Conservation (phyloP, 2,888 invertebrate species). For the Melinaea menophilus region DNA sequence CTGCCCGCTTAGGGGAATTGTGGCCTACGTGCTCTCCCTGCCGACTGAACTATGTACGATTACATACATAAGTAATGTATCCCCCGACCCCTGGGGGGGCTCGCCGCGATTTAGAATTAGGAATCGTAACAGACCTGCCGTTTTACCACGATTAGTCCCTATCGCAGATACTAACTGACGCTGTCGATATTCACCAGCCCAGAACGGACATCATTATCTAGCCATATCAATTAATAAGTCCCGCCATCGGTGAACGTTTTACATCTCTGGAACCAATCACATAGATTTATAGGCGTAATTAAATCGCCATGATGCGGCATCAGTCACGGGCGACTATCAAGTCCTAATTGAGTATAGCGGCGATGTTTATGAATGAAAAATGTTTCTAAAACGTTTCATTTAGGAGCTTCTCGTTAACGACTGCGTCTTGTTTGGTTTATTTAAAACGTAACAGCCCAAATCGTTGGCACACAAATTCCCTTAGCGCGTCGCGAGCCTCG, state of each 20-base stretch:
- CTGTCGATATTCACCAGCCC: slow-evolving; percentile 4
- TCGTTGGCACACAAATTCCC: slow-evolving; percentile 70
- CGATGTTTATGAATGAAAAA: slow-evolving; percentile 16
- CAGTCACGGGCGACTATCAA: slow-evolving; percentile 9
- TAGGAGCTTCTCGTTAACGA: slow-evolving; percentile 59
- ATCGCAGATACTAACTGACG: slow-evolving; percentile 15
- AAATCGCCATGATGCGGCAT: slow-evolving; percentile 9
- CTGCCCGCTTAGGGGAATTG: slow-evolving; percentile 72
- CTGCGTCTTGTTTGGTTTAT: slow-evolving; percentile 66
- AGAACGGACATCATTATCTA: slow-evolving; percentile 8
- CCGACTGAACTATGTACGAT: slow-evolving; percentile 48
- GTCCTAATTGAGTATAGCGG: slow-evolving; percentile 15
- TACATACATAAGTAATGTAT: slow-evolving; percentile 63
- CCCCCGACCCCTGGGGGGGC: slow-evolving; percentile 49
- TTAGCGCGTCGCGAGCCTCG: slow-evolving; percentile 49
- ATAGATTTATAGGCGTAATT: slow-evolving; percentile 14
- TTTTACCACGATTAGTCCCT: slow-evolving; percentile 30
- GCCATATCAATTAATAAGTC: slow-evolving; percentile 14
- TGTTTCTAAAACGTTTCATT: slow-evolving; percentile 29
- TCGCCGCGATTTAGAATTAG: slow-evolving; percentile 66
- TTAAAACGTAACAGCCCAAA: slow-evolving; percentile 71
- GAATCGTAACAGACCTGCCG: slow-evolving; percentile 56
- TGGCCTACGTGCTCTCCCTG: slow-evolving; percentile 65
- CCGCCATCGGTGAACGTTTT: slow-evolving; percentile 9
- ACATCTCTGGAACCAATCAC: slow-evolving; percentile 8